Percentiles rank a stretch among this genome's conserved stretches.
phyloP scores from a whole-genome alignment of 2,888 invertebrate genomes.

The Sphaeridia pumilis region DNA sequence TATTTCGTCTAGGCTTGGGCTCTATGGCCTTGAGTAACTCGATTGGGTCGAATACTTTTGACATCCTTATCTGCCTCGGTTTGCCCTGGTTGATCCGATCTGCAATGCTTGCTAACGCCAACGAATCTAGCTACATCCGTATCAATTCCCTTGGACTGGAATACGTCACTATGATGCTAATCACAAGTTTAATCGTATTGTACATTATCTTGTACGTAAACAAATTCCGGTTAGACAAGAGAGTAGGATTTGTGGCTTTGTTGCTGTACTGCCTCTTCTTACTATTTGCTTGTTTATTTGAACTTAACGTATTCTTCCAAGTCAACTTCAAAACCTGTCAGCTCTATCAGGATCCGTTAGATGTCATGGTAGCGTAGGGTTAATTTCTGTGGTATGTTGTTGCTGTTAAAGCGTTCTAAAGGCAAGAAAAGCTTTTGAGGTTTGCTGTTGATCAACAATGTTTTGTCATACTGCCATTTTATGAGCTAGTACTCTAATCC shows the following conservation, averaged over 20 bases:
- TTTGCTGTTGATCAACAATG: too few relatives aligned
- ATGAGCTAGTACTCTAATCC: too few relatives aligned
- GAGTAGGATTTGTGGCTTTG: slow-evolving; percentile 55
- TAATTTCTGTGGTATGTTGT: too few relatives aligned
- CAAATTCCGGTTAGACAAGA: slow-evolving; percentile 57
- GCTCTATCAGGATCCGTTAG: slow-evolving; percentile 21
- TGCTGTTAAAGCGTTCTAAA: too few relatives aligned
- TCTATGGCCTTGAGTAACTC: slow-evolving; percentile 88
- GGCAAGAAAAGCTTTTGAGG: too few relatives aligned
- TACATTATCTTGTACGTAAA: slow-evolving; percentile 56
- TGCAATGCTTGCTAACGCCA: slow-evolving; percentile 43
- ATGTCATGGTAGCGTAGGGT: too few relatives aligned
- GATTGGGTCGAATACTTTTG: slow-evolving; percentile 80
- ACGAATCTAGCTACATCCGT: slow-evolving; percentile 49
- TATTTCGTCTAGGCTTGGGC: slow-evolving; percentile 62
- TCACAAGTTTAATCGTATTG: slow-evolving; percentile 59
- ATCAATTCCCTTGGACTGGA: slow-evolving; percentile 69
- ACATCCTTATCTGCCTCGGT: slow-evolving; percentile 73
- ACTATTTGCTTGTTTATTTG: slow-evolving; percentile 62
- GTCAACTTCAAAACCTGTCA: slow-evolving; percentile 59
- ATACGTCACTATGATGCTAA: slow-evolving; percentile 65
- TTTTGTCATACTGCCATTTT: too few relatives aligned
- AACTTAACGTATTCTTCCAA: slow-evolving; percentile 57
- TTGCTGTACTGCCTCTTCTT: slow-evolving; percentile 58
- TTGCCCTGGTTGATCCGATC: slow-evolving; percentile 72